phyloP scores from a whole-genome alignment of 1,140 invertebrate genomes.

The Cardiocondyla obscurior region DNA sequence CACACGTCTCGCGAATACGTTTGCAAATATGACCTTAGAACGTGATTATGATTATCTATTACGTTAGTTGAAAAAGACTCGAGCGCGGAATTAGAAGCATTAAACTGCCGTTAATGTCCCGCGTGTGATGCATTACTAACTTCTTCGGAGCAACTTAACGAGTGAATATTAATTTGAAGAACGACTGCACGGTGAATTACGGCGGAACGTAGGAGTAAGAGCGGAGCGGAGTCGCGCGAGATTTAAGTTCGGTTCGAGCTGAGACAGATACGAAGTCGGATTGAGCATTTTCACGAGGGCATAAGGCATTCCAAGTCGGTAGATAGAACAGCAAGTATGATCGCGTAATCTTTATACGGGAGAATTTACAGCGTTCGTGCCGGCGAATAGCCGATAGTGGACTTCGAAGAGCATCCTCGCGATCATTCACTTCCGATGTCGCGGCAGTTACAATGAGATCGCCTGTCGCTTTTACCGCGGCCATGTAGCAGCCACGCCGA shows the following conservation, averaged over 20 bases:
- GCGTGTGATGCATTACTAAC: not conserved
- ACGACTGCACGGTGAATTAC: constrained; percentile 7
- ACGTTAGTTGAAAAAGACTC: not conserved
- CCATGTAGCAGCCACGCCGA: not conserved
- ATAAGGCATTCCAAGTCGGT: constrained; percentile 18
- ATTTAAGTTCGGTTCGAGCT: constrained; percentile 14
- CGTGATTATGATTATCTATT: not conserved
- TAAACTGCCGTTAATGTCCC: not conserved
- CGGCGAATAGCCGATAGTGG: not conserved
- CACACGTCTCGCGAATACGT: not conserved
- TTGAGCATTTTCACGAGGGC: constrained; percentile 40
- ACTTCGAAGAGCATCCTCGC: not conserved
- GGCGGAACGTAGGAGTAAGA: not conserved
- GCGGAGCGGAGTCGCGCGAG: not conserved
- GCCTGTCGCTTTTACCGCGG: not conserved
- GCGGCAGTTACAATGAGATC: constrained; percentile 25
- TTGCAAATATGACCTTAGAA: not conserved
- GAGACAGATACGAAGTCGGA: constrained; percentile 2
- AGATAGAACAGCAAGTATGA: constrained; percentile 1
- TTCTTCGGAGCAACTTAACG: constrained; percentile 7
- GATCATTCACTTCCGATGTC: constrained; percentile 18
- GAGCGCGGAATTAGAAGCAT: not conserved
- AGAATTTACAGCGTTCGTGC: constrained; percentile 13
- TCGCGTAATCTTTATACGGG: constrained; percentile 46
- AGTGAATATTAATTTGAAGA: constrained; percentile 28